Conservation (phyloP, 2,113 vertebrate genomes). For the Cnemophilus loriae region DNA sequence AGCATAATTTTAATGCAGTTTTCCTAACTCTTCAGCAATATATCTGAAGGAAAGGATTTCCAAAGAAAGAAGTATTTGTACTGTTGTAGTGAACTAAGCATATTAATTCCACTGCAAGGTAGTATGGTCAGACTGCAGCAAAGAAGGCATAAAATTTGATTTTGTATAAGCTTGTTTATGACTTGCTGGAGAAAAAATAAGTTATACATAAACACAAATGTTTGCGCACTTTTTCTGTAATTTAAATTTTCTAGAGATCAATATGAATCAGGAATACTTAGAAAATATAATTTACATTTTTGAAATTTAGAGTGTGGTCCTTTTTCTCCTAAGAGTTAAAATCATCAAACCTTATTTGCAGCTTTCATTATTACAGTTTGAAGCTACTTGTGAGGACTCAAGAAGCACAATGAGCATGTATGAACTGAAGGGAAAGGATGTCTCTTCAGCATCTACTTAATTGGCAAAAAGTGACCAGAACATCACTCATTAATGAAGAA, state of each 20-base stretch:
- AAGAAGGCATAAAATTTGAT: not conserved
- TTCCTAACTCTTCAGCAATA: not conserved
- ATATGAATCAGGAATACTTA: not conserved
- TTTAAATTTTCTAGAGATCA: not conserved
- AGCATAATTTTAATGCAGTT: not conserved
- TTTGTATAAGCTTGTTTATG: not conserved
- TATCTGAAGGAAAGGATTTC: not conserved
- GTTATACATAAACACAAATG: not conserved
- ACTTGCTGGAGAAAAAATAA: not conserved
- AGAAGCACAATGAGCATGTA: not conserved
- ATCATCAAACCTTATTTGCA: not conserved
- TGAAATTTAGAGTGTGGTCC: not conserved
- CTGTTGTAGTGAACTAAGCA: not conserved
- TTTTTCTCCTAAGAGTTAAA: not conserved
- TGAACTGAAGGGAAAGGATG: not conserved
- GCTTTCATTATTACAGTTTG: not conserved
- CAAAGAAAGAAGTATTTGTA: not conserved
- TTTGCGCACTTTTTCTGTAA: fast-evolving
- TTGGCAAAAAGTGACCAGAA: not conserved
- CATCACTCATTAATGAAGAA: not conserved
- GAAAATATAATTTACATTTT: not conserved
- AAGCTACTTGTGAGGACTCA: not conserved
- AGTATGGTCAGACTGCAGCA: not conserved
- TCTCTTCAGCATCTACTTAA: not conserved
- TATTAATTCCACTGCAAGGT: not conserved